Conservation (phyloP, 2,888 invertebrate species). For the Ramazzottius varieornatus region DNA sequence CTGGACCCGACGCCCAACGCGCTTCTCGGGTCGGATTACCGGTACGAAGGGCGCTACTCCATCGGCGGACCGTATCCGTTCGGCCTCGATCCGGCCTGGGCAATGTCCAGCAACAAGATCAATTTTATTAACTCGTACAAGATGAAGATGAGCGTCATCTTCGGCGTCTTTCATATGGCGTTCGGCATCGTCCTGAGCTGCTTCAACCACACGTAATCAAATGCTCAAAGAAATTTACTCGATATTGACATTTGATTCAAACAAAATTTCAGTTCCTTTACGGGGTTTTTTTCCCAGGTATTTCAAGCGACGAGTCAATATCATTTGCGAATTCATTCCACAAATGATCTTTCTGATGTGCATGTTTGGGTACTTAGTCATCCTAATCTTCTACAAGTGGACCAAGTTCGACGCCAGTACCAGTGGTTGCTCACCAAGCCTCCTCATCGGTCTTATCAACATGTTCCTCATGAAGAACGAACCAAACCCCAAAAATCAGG, state of each 20-base stretch:
- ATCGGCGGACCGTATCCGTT: constrained; percentile 21
- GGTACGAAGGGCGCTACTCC: too few relatives aligned
- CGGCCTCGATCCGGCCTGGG: constrained; percentile 25
- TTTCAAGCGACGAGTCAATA: constrained; percentile 22
- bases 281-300: constrained; percentile 17
- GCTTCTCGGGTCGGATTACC: constrained; percentile 1
- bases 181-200: constrained; percentile 17
- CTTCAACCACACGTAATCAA: constrained; percentile 14
- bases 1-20: neutral
- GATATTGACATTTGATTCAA: neutral
- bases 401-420: constrained; percentile 12
- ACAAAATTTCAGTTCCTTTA: neutral
- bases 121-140: constrained; percentile 19
- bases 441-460: constrained; percentile 18
- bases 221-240: constrained; percentile 3
- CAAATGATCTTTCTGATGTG: constrained; percentile 25
- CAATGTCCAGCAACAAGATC: constrained; percentile 16
- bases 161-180: constrained; percentile 17
- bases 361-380: constrained; percentile 27
- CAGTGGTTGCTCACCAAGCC: constrained; percentile 17
- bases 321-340: constrained; percentile 26
- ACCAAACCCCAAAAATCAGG: constrained; percentile 7
- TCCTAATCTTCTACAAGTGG: constrained; percentile 27
- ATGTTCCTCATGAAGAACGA: constrained; percentile 17
- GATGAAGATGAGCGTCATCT: constrained; percentile 18